phyloP scores from a whole-genome alignment of 53 echinoderm and acorn worm genomes.

The Antedon mediterranea region DNA sequence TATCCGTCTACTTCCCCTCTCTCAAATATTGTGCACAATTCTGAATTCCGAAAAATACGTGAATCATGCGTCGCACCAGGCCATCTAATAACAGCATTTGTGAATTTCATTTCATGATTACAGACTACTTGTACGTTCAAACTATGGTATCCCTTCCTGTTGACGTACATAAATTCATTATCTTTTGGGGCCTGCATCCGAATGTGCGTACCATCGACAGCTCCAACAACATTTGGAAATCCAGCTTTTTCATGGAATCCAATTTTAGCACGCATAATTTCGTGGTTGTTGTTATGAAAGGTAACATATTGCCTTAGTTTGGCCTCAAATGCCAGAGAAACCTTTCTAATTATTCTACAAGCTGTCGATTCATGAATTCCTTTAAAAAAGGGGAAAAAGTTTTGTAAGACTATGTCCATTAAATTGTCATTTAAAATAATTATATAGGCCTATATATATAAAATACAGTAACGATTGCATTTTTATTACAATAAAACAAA shows the following conservation, averaged over 20 bases:
- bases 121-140: slow-evolving; percentile 9
- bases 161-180: slow-evolving; percentile 7
- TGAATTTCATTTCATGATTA: background rate
- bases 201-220: slow-evolving; percentile 15
- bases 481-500: too few species aligned
- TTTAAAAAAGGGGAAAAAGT: background rate
- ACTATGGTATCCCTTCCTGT: slow-evolving; percentile 10
- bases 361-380: background rate
- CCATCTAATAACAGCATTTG: slow-evolving; percentile 6
- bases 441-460: too few species aligned
- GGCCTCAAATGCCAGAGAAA: background rate
- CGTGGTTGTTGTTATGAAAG: background rate
- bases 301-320: background rate
- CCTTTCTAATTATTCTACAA: slow-evolving; percentile 12
- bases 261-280: background rate
- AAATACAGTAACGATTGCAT: too few species aligned
- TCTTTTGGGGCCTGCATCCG: background rate
- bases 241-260: slow-evolving; percentile 3
- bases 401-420: too few species aligned
- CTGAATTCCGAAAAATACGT: background rate
- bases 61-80: slow-evolving; percentile 9
- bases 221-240: slow-evolving; percentile 15
- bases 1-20: background rate
- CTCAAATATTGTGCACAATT: background rate
- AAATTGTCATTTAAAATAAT: too few species aligned